Conservation (phyloP, 1,140 invertebrate species). For the Conus betulinus region DNA sequence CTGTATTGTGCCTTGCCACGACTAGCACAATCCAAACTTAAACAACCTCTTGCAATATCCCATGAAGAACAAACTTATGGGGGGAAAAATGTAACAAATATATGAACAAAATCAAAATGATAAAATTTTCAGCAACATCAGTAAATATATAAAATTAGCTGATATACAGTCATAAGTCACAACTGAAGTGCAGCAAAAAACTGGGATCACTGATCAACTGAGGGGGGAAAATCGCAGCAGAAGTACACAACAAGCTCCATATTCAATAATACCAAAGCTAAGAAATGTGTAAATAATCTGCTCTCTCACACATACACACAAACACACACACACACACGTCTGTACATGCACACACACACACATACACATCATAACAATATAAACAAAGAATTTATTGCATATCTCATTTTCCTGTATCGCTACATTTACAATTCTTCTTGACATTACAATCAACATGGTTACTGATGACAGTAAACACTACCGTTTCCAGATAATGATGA, state of each 20-base stretch:
- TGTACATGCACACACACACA: background rate
- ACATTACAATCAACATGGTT: background rate
- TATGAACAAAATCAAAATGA: too few species aligned
- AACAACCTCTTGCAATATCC: too few species aligned
- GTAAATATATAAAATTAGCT: too few species aligned
- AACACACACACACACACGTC: background rate
- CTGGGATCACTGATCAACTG: background rate
- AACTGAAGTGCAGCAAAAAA: too few species aligned
- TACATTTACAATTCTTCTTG: background rate
- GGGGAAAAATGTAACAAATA: too few species aligned
- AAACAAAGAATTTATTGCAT: background rate
- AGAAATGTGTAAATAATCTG: background rate
- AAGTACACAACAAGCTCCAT: background rate
- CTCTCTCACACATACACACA: slow-evolving; percentile 14
- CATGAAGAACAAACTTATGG: too few species aligned
- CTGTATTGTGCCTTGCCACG: too few species aligned
- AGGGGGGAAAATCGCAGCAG: background rate
- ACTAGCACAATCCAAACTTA: too few species aligned
- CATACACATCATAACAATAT: background rate
- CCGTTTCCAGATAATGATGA: background rate
- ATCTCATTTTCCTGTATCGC: background rate
- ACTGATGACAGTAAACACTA: too few species aligned
- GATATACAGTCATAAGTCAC: too few species aligned
- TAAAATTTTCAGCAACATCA: too few species aligned
- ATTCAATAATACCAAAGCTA: background rate